These are phyloP conservation scores for Penaeus monodon DNA, from an alignment of 2,888 invertebrate species.

Conservation along the genomic window DNA sequence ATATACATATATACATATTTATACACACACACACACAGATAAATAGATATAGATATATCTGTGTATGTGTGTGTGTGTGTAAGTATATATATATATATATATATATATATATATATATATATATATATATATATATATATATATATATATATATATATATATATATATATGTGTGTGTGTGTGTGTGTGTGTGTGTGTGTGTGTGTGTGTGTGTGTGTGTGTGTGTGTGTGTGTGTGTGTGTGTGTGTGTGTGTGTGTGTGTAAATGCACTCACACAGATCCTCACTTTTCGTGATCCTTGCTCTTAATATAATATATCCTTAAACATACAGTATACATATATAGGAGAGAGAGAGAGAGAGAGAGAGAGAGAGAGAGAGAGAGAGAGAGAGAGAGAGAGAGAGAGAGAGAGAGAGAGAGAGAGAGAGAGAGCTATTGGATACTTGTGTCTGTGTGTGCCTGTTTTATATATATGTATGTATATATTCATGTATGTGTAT, in stretches of 20 bases:
- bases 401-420: too few species aligned
- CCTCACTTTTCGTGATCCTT: too few species aligned
- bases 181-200: neutral
- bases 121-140: conserved; percentile 17
- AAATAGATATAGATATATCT: neutral
- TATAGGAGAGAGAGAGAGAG: too few species aligned
- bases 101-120: conserved; percentile 16
- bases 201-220: conserved; percentile 14
- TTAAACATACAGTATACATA: too few species aligned
- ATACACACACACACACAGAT: neutral
- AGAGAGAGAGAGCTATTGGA: too few species aligned
- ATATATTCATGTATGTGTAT: too few species aligned
- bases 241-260: too few species aligned
- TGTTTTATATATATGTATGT: neutral
- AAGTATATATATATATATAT: neutral
- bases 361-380: too few species aligned
- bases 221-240: conserved; percentile 11
- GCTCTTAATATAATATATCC: too few species aligned
- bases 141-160: conserved; percentile 14
- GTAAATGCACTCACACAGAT: too few species aligned
- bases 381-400: too few species aligned
- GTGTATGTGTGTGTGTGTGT: conserved; percentile 11
- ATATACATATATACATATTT: conserved; percentile 5
- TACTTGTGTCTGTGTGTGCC: neutral
- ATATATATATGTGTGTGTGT: neutral